Percentiles rank a stretch among this genome's conserved stretches.
These are phyloP conservation scores for Isaurus tuberculatus DNA, from an alignment of 92 coral and sea anemone species.

Conservation along the genomic window DNA sequence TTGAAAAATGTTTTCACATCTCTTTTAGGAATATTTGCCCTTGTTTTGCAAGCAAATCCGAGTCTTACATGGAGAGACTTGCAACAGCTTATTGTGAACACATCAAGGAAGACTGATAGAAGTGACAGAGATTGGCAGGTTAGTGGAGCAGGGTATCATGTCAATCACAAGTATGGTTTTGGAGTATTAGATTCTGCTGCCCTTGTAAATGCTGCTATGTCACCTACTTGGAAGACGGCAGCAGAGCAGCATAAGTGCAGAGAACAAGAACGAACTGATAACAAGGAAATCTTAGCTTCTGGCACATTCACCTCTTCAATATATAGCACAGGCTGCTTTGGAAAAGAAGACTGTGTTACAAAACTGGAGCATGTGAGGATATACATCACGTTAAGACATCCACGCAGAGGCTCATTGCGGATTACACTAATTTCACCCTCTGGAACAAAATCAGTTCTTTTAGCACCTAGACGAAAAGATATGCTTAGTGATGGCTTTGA, in stretches of 20 bases:
- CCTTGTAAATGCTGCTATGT: constrained; percentile 73
- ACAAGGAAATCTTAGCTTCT: constrained; percentile 60
- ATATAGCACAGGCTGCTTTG: constrained; percentile 71
- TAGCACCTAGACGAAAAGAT: constrained; percentile 80
- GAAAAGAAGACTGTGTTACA: constrained; percentile 72
- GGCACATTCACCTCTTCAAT: constrained; percentile 71
- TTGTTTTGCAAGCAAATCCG: constrained; percentile 95
- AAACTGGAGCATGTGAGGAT: constrained; percentile 92
- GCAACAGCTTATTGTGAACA: constrained; percentile 92
- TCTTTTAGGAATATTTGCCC: constrained; percentile 90
- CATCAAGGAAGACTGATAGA: constrained; percentile 83
- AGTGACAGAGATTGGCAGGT: constrained; percentile 80
- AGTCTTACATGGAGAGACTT: constrained; percentile 94
- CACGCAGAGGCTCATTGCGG: constrained; percentile 82
- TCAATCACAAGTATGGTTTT: constrained; percentile 96
- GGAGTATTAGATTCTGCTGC: constrained; percentile 95
- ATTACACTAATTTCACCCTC: constrained; percentile 86
- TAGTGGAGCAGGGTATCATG: constrained; percentile 88
- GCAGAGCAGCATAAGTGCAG: constrained; percentile 89
- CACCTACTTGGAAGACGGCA: constrained; percentile 82
- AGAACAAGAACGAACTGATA: constrained; percentile 64
- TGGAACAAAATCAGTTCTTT: constrained; percentile 86
- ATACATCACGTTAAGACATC: constrained; percentile 78
- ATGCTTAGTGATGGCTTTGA: constrained; percentile 79
- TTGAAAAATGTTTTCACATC: constrained; percentile 1